phyloP scores from a whole-genome alignment of 2,888 invertebrate genomes.

The Drosophila mercatorum region DNA sequence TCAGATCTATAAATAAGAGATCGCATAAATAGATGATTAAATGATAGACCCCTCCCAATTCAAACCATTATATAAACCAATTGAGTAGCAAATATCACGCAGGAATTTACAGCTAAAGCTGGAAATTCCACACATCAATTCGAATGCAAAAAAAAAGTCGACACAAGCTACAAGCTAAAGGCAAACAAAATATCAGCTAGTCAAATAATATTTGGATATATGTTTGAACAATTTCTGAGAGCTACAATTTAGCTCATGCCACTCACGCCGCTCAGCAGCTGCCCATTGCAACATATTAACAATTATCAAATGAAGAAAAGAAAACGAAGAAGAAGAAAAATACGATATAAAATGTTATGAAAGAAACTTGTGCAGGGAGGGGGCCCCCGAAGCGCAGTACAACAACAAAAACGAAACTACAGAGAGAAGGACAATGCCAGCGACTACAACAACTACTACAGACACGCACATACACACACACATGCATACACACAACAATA shows the following conservation, averaged over 20 bases:
- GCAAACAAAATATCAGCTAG: constrained; percentile 1
- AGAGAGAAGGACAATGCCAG: constrained; percentile 31
- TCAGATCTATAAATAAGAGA: too few relatives aligned
- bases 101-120: too few relatives aligned
- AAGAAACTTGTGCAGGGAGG: constrained; percentile 45
- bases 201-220: constrained; percentile 12
- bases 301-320: constrained; percentile 37
- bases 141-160: background rate
- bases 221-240: constrained; percentile 7
- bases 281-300: constrained; percentile 51
- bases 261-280: constrained; percentile 35
- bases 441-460: constrained; percentile 12
- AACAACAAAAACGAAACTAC: constrained; percentile 41
- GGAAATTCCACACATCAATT: background rate
- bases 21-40: too few relatives aligned
- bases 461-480: constrained; percentile 8
- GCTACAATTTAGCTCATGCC: constrained; percentile 29
- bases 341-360: constrained; percentile 65
- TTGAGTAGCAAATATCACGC: too few relatives aligned
- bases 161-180: background rate
- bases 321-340: constrained; percentile 15
- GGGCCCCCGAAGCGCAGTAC: background rate
- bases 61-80: too few relatives aligned
- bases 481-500: constrained; percentile 22
- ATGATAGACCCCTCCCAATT: too few relatives aligned